These are phyloP conservation scores for Aphelinus atriplicis DNA, from an alignment of 1,140 invertebrate species.

Conservation along the genomic window DNA sequence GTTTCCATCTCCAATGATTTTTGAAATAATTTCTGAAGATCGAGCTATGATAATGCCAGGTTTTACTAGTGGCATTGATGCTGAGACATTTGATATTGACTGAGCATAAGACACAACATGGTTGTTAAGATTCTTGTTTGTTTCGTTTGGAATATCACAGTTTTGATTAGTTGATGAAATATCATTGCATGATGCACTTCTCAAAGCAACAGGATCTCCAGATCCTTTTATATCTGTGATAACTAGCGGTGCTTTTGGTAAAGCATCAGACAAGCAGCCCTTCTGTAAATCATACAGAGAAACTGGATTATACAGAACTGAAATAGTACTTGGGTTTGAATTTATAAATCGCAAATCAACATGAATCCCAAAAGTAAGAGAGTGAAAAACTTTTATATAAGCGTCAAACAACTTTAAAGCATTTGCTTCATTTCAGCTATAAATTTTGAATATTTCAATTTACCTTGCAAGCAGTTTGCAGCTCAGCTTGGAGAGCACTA, in stretches of 20 bases:
- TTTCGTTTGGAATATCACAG: constrained; percentile 43
- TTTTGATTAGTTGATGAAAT: constrained; percentile 51
- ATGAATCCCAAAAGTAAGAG: no score
- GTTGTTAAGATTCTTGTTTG: constrained; percentile 52
- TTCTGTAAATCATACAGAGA: constrained; percentile 56
- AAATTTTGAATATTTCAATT: constrained; percentile 43
- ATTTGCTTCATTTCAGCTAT: no score
- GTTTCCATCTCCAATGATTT: constrained; percentile 30
- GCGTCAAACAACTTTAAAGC: no score
- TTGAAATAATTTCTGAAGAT: constrained; percentile 58
- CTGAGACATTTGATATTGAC: constrained; percentile 53
- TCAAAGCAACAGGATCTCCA: constrained; percentile 50
- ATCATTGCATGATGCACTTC: constrained; percentile 63
- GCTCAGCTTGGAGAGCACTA: constrained; percentile 87
- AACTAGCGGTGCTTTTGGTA: constrained; percentile 56
- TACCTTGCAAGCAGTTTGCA: constrained; percentile 71
- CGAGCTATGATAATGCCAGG: constrained; percentile 62
- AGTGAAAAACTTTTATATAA: constrained; percentile 11
- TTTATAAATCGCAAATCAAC: no score
- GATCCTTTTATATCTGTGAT: constrained; percentile 51
- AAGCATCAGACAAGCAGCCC: constrained; percentile 77
- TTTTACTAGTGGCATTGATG: constrained; percentile 43
- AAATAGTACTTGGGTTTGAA: no score
- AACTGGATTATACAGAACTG: no score
- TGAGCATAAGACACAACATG: constrained; percentile 49